Conservation (phyloP, 2,797 vertebrate species). For the Diceros bicornis region DNA sequence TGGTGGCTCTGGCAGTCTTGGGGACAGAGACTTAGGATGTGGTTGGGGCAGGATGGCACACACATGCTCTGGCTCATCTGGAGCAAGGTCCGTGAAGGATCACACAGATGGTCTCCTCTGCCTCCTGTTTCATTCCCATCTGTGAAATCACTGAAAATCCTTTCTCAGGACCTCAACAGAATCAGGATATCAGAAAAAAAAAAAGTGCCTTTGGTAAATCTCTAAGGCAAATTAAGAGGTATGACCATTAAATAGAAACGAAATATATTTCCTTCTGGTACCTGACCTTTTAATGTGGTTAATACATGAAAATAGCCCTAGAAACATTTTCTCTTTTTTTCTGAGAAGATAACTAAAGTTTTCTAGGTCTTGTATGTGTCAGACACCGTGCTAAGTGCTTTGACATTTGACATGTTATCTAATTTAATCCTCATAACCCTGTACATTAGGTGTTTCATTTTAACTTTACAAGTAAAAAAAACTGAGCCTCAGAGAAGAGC, state of each 20-base stretch:
- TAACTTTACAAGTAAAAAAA: constrained; percentile 7
- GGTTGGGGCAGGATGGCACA: fast-evolving
- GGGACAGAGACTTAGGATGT: not conserved
- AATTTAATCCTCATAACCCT: constrained; percentile 17
- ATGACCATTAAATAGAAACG: not conserved
- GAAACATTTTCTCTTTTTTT: constrained; percentile 1
- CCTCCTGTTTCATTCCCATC: not conserved
- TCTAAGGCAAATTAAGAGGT: not conserved
- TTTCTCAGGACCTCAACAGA: not conserved
- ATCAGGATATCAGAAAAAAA: not conserved
- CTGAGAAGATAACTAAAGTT: constrained; percentile 1
- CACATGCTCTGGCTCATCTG: fast-evolving
- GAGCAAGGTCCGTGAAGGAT: not conserved
- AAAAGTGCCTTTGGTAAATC: not conserved
- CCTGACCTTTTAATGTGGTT: constrained; percentile 27
- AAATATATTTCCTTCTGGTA: not conserved
- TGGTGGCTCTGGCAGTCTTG: not conserved
- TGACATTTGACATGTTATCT: constrained; percentile 34
- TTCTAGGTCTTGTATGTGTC: constrained; percentile 35
- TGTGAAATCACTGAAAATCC: not conserved
- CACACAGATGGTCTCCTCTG: not conserved
- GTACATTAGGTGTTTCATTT: not conserved
- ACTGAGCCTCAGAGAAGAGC: not conserved
- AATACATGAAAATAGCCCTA: not conserved
- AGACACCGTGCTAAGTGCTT: constrained; percentile 43